Percentiles rank a stretch among this genome's conserved stretches.
phyloP scores from a whole-genome alignment of 2,113 vertebrate genomes.

The Toxotes jaculatrix region DNA sequence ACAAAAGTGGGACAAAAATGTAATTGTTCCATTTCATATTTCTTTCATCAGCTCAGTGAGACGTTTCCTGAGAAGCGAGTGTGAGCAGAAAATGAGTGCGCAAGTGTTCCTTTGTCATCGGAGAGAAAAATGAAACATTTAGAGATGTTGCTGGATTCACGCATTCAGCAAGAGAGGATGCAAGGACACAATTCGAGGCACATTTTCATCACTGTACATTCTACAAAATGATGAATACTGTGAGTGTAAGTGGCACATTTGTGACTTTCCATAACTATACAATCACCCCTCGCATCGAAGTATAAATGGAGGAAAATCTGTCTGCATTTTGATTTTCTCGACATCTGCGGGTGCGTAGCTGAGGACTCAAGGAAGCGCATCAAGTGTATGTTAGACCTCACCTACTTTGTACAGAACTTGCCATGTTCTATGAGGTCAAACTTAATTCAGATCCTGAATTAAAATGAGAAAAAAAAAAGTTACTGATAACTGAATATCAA shows the following conservation, averaged over 20 bases:
- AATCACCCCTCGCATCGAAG: too few species aligned
- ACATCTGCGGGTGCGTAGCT: too few species aligned
- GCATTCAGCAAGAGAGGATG: not conserved
- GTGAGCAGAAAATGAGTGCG: not conserved
- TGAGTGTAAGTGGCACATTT: too few species aligned
- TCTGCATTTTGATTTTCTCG: too few species aligned
- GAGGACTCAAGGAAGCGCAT: too few species aligned
- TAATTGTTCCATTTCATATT: not conserved
- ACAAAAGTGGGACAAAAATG: constrained; percentile 2
- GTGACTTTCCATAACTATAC: too few species aligned
- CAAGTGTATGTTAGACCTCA: too few species aligned
- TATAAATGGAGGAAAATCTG: too few species aligned
- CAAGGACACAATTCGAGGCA: not conserved
- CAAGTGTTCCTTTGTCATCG: not conserved
- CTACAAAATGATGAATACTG: too few species aligned
- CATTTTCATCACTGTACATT: too few species aligned
- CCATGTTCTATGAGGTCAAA: not conserved
- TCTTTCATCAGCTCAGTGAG: not conserved
- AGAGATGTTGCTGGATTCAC: not conserved
- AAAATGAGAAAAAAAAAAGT: not conserved
- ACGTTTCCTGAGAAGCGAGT: not conserved
- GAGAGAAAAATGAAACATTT: not conserved
- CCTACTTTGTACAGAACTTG: not conserved
- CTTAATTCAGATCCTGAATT: not conserved
- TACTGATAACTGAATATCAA: not conserved